Base-by-base conservation (phyloP, 2,113 vertebrate species). In the Cryptotis parvus region DNA sequence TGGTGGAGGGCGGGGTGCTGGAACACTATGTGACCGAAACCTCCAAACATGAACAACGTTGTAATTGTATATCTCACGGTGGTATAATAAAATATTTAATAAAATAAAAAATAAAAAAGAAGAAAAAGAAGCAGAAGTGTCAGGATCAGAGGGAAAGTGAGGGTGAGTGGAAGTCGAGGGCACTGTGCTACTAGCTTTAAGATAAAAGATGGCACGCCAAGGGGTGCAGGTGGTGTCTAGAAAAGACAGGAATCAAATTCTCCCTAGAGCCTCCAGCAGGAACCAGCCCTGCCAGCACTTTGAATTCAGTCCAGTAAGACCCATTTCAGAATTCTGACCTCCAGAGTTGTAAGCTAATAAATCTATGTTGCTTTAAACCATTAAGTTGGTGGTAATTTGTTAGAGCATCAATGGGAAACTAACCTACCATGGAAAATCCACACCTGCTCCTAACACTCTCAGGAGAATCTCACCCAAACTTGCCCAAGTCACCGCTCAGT, bases 151-250 rank as follows among this genome's bases (percentile, higher is more conserved):
- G 52, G 69, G 63, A 84, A 31, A 26, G 27, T 24, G 41, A 49
- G 65, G 78, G 31, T 24, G 41, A 49, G 43, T 74, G 55, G 82
- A 26, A 88, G 55, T 39, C 93, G 20, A 88, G 91, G 70, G n/a
- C 27, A 16, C 39, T 83, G 11, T 68, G 61, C 43, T 80, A 29
- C 16, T 80, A 49, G 39, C 27, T 95, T 87, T 87, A 93, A 90
- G 49, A 41, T 2, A 9, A 83, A 80, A 22, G 26, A 39, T 6
- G 15, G 24, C 24, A 10, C 65, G 74, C 55, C 65, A 94, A 85
- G 29, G 29, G 81, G 80, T 39, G 9, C 73, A 73, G 65, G 35
- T 84, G 43, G 43, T 45, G 24, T 92, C 87, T 69, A 91, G 79
- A 76, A 86, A 91, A 89, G 20, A 5, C 39, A 80, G 45, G 76